A percentile compares a stretch with the other conserved stretches of the same genome.
Conservation (phyloP, 2,797 vertebrate genomes). For the Morelia viridis region DNA sequence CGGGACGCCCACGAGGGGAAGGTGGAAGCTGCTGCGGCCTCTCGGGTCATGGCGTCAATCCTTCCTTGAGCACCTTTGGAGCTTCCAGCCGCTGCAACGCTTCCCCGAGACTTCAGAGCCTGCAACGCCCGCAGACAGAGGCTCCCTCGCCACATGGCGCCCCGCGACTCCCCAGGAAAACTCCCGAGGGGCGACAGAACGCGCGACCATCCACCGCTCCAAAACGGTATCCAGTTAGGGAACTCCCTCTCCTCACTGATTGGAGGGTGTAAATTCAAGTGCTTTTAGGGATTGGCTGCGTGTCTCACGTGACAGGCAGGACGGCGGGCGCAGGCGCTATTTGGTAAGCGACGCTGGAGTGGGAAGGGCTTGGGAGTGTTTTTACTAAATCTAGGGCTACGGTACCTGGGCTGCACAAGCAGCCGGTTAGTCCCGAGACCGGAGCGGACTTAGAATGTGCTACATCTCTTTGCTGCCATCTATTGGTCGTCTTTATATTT, state of each 20-base stretch:
- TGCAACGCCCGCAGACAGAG: neutral
- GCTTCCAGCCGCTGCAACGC: neutral
- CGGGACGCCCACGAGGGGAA: neutral
- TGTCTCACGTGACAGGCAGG: neutral
- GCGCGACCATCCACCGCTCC: neutral
- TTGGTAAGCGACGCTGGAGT: no score
- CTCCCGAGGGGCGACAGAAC: neutral
- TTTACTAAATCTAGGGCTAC: neutral
- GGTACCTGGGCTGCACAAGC: neutral
- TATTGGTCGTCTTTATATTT: neutral
- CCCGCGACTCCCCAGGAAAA: neutral
- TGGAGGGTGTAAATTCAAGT: neutral
- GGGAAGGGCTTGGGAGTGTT: neutral
- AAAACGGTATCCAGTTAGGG: neutral
- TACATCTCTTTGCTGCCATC: neutral
- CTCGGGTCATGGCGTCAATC: no score
- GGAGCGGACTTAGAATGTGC: no score
- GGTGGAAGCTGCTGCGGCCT: no score
- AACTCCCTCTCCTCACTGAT: neutral
- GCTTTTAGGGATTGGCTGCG: neutral
- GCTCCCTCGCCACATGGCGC: neutral
- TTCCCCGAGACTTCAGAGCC: neutral
- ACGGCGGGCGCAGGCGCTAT: neutral
- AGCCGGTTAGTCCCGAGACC: no score
- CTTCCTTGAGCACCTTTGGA: accelerated